Evolutionary conservation across 2,113 vertebrate genomes (phyloP), one percentile per base, ranked within the genome.

Genomic region (Oenanthe melanoleuca): DNA sequence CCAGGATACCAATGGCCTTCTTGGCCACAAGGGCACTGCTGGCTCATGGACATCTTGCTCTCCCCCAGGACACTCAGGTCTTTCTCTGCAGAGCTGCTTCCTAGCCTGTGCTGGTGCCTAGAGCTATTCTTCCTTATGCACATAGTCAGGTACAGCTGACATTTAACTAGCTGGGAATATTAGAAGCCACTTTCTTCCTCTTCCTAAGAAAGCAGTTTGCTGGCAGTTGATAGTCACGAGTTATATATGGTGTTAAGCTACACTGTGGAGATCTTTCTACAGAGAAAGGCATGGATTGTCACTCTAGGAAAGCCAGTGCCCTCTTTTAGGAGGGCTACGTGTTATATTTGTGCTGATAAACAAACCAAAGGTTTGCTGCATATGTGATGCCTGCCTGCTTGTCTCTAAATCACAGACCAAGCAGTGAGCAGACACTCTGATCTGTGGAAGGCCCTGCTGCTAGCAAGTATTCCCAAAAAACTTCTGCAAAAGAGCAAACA

Each of bases 161-260:
- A 14, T n/a, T 33, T 33, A 45, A 38, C 47, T 14, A 52, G 12
- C 20, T 52, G 15, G 10, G 33, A 85, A 11, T 16, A 1, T 10
- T 1, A 49, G 45, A 49, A 69, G 61, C 8, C 1, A 3, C 29
- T 56, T 84, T 55, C 44, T 67, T 56, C 16, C 38, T 67, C 44
- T 60, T 59, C 34, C 65, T 24, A 6, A 60, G 47, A 34, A 29
- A 81, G 73, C 1, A 24, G 33, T 14, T 52, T 64, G 56, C 61
- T 89, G 57, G 33, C 61, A 44, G 38, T 5, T 45, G 52, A 33
- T 2, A 66, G 55, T 3, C 19, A 45, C n/a, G 59, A 73, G 77
- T 16, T 13, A 23, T 20, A 45, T 2, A 0, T 3, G 12, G 34
- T 31, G 16, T 8, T 34, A 15, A 40, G 22, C 22, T 64, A 49